Evolutionary conservation across 2,888 invertebrate genomes (phyloP), one percentile per base, ranked within the genome.

Genomic region (Plagodis dolabraria): DNA sequence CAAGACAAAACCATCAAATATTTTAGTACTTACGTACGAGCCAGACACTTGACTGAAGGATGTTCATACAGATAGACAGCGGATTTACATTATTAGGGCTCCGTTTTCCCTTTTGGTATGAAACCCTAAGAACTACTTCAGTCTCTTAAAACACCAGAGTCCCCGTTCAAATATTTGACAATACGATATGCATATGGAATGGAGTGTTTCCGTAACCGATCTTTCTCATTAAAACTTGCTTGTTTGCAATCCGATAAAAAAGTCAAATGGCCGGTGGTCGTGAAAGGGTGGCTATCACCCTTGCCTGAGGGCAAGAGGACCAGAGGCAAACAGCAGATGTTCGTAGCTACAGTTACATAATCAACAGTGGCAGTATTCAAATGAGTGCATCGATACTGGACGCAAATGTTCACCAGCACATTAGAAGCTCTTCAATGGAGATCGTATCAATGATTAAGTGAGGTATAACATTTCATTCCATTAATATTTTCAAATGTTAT

Each of bases 181-280:
- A 83, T 86, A 75, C 79, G 86, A 86, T 86, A 87, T 82, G 78
- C 77, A 73, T 74, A 44, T 80, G 72, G 80, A 88, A 44, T 80
- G 72, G 80, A 88, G 88, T 86, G 84, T 89, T 89, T 90, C 87
- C 87, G 92, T 88, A 87, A 91, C 89, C 81, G 87, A 92, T 92
- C 91, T 90, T 89, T 87, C 89, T 92, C 90, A 87, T 92, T 91
- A 87, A 83, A 75, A 47, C 45, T 36, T 22, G 74, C 75, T 80
- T 91, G 86, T 90, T 91, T 89, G 84, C 74, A 63, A 68, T 82
- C 71, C 73, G 85, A 87, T 92, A 92, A 92, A 92, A 92, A 92
- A 83, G 79, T 76, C 81, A 81, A 77, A 82, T 86, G 83, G 86
- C 86, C 92, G 86, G 79, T 84, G 86, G 86, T 76, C 84, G 62